These are phyloP conservation scores for Hypsopygia costalis DNA, from an alignment of 2,888 invertebrate genomes.

Conservation along the genomic window DNA sequence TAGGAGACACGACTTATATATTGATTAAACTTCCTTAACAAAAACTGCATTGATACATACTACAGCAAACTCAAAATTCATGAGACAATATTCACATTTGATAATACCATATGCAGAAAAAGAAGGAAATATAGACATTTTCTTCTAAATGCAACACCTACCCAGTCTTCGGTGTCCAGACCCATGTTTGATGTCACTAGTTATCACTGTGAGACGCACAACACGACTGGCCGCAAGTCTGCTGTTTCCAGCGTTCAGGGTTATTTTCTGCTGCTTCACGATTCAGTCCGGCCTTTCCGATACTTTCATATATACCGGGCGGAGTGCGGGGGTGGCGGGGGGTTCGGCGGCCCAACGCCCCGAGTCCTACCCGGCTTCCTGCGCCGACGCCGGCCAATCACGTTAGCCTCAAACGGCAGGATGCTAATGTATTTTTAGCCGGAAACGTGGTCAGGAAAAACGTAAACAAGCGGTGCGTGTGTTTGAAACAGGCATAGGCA, in stretches of 20 bases:
- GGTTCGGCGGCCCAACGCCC: slow-evolving; percentile 36
- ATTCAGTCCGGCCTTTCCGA: slow-evolving; percentile 57
- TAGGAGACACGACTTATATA: neutral
- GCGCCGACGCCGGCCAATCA: slow-evolving; percentile 66
- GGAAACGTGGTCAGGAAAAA: slow-evolving; percentile 74
- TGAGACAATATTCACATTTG: too few species aligned
- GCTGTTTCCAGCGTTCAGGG: slow-evolving; percentile 75
- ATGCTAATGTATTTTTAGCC: slow-evolving; percentile 76
- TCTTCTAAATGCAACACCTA: slow-evolving; percentile 38
- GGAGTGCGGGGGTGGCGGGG: slow-evolving; percentile 36
- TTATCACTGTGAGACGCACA: slow-evolving; percentile 79
- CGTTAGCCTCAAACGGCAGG: slow-evolving; percentile 75
- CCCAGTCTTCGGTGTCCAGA: slow-evolving; percentile 78
- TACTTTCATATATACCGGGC: slow-evolving; percentile 62
- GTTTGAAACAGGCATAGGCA: slow-evolving; percentile 34
- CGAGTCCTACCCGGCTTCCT: slow-evolving; percentile 65
- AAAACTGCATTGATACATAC: too few species aligned
- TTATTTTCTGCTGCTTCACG: slow-evolving; percentile 74
- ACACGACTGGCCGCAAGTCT: slow-evolving; percentile 72
- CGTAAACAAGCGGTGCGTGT: slow-evolving; percentile 70
- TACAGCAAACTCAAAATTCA: too few species aligned
- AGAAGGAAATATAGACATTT: neutral
- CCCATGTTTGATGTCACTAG: slow-evolving; percentile 76
- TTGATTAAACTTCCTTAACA: too few species aligned
- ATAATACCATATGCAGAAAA: neutral